phyloP scores from a whole-genome alignment of 2,888 invertebrate genomes.

The Yponomeuta evonymella region DNA sequence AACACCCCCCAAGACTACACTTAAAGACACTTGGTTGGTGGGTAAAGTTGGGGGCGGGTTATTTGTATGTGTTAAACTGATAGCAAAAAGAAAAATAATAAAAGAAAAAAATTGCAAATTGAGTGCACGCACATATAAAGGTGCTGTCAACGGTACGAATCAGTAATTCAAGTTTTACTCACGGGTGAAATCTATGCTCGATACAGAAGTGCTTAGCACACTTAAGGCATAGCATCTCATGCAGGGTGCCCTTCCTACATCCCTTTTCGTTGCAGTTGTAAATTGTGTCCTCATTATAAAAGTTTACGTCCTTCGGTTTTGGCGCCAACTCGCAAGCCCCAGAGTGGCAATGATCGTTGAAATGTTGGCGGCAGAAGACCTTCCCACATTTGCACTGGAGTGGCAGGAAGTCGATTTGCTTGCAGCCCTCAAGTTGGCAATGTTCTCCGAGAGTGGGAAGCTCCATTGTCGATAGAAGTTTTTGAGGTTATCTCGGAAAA shows the following conservation, averaged over 20 bases:
- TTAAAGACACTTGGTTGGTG: no score
- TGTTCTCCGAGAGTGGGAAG: constrained; percentile 83
- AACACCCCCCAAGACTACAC: no score
- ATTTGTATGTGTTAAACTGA: no score
- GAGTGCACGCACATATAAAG: no score
- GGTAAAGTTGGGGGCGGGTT: no score
- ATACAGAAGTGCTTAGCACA: constrained; percentile 83
- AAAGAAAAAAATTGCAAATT: no score
- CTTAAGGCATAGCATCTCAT: constrained; percentile 79
- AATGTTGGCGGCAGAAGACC: constrained; percentile 82
- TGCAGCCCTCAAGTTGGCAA: constrained; percentile 78
- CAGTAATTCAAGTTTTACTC: constrained; percentile 34
- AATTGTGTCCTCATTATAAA: constrained; percentile 56
- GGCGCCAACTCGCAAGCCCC: constrained; percentile 68
- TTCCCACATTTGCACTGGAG: constrained; percentile 79
- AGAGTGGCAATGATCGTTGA: constrained; percentile 69
- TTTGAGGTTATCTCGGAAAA: not conserved
- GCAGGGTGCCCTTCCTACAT: constrained; percentile 77
- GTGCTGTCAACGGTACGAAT: no score
- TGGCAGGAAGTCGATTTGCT: constrained; percentile 84
- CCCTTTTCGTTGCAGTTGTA: constrained; percentile 73
- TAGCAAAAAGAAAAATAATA: no score
- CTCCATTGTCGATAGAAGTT: constrained; percentile 72
- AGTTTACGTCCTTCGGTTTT: constrained; percentile 53
- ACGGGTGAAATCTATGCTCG: constrained; percentile 78